Evolutionary conservation across 2,888 invertebrate species (phyloP), one percentile per base, ranked within the genome.

Genomic region (Drosophila prostipennis): DNA sequence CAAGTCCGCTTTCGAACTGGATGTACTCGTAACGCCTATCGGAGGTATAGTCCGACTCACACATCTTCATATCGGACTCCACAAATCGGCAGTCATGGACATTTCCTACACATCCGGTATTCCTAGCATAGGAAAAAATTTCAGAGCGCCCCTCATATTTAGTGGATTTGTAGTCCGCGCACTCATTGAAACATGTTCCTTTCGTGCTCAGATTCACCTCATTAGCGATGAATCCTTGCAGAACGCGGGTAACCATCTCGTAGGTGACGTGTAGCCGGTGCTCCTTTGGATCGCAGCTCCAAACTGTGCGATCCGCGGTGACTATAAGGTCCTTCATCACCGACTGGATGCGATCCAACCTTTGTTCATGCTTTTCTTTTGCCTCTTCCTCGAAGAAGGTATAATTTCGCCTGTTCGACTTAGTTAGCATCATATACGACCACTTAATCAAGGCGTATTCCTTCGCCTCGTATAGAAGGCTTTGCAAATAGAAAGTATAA

Each of bases 391-490:
- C 34, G 11, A 94, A 93, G 88, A 95, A 96, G 77, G 95, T 93
- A 55, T 94, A 95, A 96, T 96, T 96, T 1, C 95, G 96, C 93
- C 95, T 94, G 55, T 95, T 26, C 95, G 75, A 96, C 46, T 96
- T 93, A 85, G 94, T 94, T 43, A 96, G 93, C 70, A 97, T 93
- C 95, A 96, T 96, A 94, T 96, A 97, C 0, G 97, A 96, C 92
- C 97, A 97, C 91, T 97, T 96, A 93, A 96, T 95, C 96, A 97
- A 96, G 36, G 95, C 94, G 91, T 96, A 96, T 1, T 96, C 97
- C 92, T 97, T 97, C 79, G 97, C 94, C 93, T 97, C 97, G 0
- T 96, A 95, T 37, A 97, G 92, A 0, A 96, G 95, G 69, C 97
- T 94, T 1, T 96, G 94, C 87, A 94, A 95, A 92, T 97, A 97